These are phyloP conservation scores for Chydorus sphaericus DNA, from an alignment of 2,888 invertebrate species.

Conservation along the genomic window DNA sequence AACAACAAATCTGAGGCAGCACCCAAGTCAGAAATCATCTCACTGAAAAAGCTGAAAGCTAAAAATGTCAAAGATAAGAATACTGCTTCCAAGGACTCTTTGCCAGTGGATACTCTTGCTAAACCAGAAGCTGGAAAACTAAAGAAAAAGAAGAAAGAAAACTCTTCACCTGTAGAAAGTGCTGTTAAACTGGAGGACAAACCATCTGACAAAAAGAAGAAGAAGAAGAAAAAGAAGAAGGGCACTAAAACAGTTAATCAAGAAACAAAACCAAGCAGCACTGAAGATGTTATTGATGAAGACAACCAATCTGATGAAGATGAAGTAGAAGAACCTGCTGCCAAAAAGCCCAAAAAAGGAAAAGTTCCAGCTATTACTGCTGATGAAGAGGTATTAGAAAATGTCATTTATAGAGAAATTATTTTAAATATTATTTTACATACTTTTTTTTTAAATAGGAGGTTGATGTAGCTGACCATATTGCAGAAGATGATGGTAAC, in stretches of 20 bases:
- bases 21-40: not conserved
- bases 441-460: no score
- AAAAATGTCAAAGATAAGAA: not conserved
- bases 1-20: not conserved
- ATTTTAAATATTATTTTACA: no score
- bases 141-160: no score
- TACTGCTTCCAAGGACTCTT: no score
- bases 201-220: not conserved
- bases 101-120: no score
- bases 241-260: not conserved
- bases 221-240: constrained; percentile 13
- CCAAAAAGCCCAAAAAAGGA: no score
- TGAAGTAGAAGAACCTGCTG: constrained; percentile 28
- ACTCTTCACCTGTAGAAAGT: not conserved
- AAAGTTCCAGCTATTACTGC: no score
- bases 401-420: no score
- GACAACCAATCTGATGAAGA: not conserved
- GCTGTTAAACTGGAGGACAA: not conserved
- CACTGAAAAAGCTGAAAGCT: not conserved
- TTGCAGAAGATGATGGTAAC: constrained; percentile 27
- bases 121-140: no score
- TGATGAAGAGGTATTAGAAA: no score
- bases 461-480: not conserved
- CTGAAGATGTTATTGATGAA: not conserved
- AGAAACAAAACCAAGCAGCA: no score